Evolutionary conservation across 2,113 vertebrate species (phyloP), one percentile per base, ranked within the genome.

Genomic region (Peromyscus leucopus): DNA sequence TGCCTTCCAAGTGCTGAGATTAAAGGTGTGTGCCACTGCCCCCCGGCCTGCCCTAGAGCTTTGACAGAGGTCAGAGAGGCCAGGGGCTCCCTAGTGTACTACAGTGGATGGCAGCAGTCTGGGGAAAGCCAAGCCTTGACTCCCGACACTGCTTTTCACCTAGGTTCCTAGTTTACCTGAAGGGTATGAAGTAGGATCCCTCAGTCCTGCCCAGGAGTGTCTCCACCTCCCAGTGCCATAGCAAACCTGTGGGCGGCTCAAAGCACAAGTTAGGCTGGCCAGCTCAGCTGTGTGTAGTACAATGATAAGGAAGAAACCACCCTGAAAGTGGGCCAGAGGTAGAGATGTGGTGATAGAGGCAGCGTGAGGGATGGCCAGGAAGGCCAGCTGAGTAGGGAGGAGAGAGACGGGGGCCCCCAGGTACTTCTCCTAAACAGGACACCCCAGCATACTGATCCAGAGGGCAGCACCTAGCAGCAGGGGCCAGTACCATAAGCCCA

Each of bases 131-230:
- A 26, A 57, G 2, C 31, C 46, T 69, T 9, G 1, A 1, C 2
- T 2, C 2, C 15, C 79, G 24, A 67, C 36, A 1, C 67, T 4
- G 55, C 46, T 17, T 19, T 7, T 87, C 31, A 5, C 9, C 11
- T 1, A 31, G 5, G 5, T 39, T 15, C 26, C 57, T 0, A 0
- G 2, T 33, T 72, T 13, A 46, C 42, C 26, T 26, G 31, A 17
- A 21, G 28, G 17, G 9, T 3, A 4, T 0, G 12, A 36, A 2
- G 11, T 3, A 11, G 31, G 1, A 10, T 8, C 39, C 9, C 22
- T 0, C 9, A 16, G 15, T 39, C 48, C 75, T 4, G 51, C 74
- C 12, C 78, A 6, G 36, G 39, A 42, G 8, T 5, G 8, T 42
- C 24, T 33, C 36, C 1, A 61, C 12, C 65, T 74, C 28, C 6